These are phyloP conservation scores for Melanotaenia nigrans DNA, from an alignment of 2,797 vertebrate genomes.

Conservation along the genomic window DNA sequence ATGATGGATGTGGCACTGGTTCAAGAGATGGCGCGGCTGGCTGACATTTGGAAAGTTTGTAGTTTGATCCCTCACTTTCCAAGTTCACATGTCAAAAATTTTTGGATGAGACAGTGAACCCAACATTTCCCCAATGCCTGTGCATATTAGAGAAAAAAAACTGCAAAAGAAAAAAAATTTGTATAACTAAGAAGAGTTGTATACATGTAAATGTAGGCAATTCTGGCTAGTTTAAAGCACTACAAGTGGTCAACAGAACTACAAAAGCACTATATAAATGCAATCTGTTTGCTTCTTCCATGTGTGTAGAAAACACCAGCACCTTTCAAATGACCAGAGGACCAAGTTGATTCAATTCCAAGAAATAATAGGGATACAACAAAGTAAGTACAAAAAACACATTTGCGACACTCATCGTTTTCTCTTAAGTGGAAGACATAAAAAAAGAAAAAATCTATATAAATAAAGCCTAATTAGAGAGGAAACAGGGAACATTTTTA, in stretches of 20 bases:
- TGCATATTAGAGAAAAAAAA: background rate
- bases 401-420: background rate
- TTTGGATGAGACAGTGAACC: background rate
- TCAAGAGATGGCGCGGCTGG: background rate
- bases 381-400: background rate
- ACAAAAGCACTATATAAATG: background rate
- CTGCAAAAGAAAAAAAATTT: too few relatives aligned
- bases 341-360: too few relatives aligned
- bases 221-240: too few relatives aligned
- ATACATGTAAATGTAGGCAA: too few relatives aligned
- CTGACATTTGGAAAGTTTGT: background rate
- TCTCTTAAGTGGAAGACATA: background rate
- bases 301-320: background rate
- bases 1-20: background rate
- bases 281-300: background rate
- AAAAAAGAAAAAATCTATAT: constrained; percentile 4
- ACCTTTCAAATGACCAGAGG: too few relatives aligned
- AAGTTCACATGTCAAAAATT: background rate
- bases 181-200: too few relatives aligned
- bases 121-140: background rate
- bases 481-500: too few relatives aligned
- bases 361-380: background rate
- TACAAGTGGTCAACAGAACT: too few relatives aligned
- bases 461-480: background rate
- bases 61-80: background rate